Evolutionary conservation across 35 echinoderm and acorn worm genomes (phyloP), one percentile per base, ranked within the genome.

Genomic region (Hemicentrotus pulcherrimus): DNA sequence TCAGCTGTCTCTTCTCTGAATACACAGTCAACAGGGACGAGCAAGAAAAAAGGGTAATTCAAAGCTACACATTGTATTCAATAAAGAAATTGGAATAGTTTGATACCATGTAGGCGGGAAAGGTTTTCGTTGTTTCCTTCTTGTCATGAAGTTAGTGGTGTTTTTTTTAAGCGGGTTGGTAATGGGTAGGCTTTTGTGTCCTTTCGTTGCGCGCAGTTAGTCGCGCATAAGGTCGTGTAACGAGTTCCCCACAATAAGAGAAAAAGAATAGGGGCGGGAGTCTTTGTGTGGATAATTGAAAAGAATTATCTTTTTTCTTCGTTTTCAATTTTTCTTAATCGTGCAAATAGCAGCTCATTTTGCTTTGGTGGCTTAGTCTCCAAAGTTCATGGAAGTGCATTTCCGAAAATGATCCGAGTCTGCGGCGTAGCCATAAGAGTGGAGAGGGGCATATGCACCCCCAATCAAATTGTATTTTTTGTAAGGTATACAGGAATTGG

Each of bases 361-460:
- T 78, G 65, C 28, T 78, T 78, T 78, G 65, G 65, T 55, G 65
- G 65, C 65, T 78, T 78, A 28, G 4, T 78, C 65, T 28, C 65
- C 19, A 78, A 78, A 78, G 65, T 78, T 78, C 65, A 78, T 78
- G 65, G 65, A 78, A 78, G 65, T 78, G 65, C 65, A 78, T 78
- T 78, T 78, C 22, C 65, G 28, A 78, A 78, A n/a, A 28, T 22
- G 28, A 78, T 55, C 15, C 50, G 19, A 28, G 65, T 7, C 65
- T 78, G 22, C 19, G 65, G 65, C 65, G 65, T 78, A 78, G 19
- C 22, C 24, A n/a, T 28, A 6, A 6, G 65, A 78, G 65, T 0
- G 7, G 19, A 22, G 65, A 78, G 65, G 50, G 65, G 65, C 65
- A 8, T 78, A 8, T 22, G 65, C 52, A 9, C 22, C 65, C 65